Evolutionary conservation across 2,888 invertebrate species (phyloP), one percentile per base, ranked within the genome.

Genomic region (Sinopyrophorus schimmeli): DNA sequence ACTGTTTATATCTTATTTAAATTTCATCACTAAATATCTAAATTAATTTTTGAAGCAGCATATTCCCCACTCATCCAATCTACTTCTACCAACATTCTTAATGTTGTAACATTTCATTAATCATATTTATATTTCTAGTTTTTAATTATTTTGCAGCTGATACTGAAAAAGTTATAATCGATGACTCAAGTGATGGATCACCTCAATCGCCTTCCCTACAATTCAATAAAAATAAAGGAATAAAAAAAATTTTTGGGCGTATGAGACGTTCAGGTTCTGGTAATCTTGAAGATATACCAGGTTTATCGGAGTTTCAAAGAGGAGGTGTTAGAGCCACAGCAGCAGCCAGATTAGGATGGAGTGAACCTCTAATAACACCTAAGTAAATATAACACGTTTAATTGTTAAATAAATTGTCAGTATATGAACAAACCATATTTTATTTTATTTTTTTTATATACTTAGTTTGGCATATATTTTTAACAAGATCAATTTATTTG

Each of bases 291-390:
- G 84, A 77, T 71, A 74, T 78, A 64, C 80, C 75, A 32, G 79
- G 72, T 34, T 72, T 78, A 5, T 81, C 80, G 1, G 84, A 83
- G 59, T 86, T 87, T 62, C 80, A 80, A 53, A 77, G 89, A 30
- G 85, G 86, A 1, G 87, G 86, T 3, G 77, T 86, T 12, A 73
- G 89, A 56, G 85, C 86, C 6, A 88, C 87, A n/a, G 83, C 86
- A 44, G 81, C 83, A 21, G 81, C 85, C 21, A 76, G 89, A 40
- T 78, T 89, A 10, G 84, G 84, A 35, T 82, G 82, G 80, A 76
- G 71, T 59, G 68, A 74, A 61, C 68, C 71, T 9, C 68, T 68
- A 30, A 58, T 70, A 10, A 63, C 60, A 17, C 60, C 61, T 54
- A 67, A 63, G 71, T 73, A 61, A 61, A 61, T 61, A 20, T 28